Evolutionary conservation across 2,888 invertebrate genomes (phyloP), one percentile per base, ranked within the genome.

Genomic region (Eristalis arbustorum): DNA sequence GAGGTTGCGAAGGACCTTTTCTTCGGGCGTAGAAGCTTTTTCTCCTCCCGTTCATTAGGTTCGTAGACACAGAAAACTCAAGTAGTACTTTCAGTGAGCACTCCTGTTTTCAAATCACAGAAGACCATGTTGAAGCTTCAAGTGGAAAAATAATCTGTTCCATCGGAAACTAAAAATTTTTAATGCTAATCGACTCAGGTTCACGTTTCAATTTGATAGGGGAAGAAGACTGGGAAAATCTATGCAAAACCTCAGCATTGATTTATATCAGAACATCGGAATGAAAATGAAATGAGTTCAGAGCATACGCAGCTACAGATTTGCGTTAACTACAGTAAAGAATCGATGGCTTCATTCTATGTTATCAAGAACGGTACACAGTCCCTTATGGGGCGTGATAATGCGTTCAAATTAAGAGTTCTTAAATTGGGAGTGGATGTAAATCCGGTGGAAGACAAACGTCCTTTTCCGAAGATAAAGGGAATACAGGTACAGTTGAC

Each of bases 211-310:
- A 31, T 31, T 31, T 5, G 31, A 4, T 31, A 31, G 31, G 5
- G 31, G 31, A 31, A 31, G 31, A 31, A 31, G 31, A 31, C 31
- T 31, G 31, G 31, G 31, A 31, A 31, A 31, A 31, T 31, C 31
- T 31, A 31, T 6, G 31, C 5, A 31, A 31, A 31, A 31, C 31
- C 31, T 31, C 31, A 31, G 31, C 31, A 31, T 31, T 31, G 31
- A 31, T 31, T 31, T 5, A 31, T 31, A 1, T 31, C 5, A 31
- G 31, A 34, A 37, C 34, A 37, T 37, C 81, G 22, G 31, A 59
- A n/a, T n/a, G n/a, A n/a, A n/a, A n/a, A n/a, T n/a, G n/a, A 61
- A 80, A 88, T 10, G 68, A 78, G 59, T 88, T 87, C 22, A 81
- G 72, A 31, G 88, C 80, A 28, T 88, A 87, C 18, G 88, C 80